Base-by-base conservation (phyloP, 2,113 vertebrate species). In the Potamarius usumacintae region DNA sequence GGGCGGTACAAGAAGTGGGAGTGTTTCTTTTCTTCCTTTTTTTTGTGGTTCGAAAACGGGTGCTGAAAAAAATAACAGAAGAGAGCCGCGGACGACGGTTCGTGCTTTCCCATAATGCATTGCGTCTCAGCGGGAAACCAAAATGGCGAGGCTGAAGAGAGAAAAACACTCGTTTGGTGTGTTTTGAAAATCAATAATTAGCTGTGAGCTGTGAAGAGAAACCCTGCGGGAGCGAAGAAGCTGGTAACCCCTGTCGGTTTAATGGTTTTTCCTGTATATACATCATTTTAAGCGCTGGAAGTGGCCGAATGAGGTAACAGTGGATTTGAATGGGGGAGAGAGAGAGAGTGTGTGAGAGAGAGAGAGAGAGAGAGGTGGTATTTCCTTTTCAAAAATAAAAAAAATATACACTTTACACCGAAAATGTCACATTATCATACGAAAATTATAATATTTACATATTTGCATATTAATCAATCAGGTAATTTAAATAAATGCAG, bases 91-190 rank as follows among this genome's bases (percentile, higher is more conserved):
- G 48, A 63, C 6, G 27, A 63, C 6, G 42, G 87, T 83, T 80
- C 90, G 74, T 91, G 67, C 27, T 74, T 94, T 96, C 97, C 97
- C 96, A 97, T 63, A 96, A 97, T 97, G 96, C 97, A 96, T 89
- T 92, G 92, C 92, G 92, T 93, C 94, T 95, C 96, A 97, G 97
- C 97, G 97, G 97, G 96, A 97, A 97, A 97, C 95, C 94, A 97
- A 97, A 97, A 97, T 97, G 97, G 97, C 96, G 96, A 96, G 95
- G 89, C 94, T 91, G 91, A 90, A 90, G 69, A 89, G 90, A 89
- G 91, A 94, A 94, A 94, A 93, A 89, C 92, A 94, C 5, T 92
- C 93, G 94, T 94, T 94, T 94, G 92, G 94, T 92, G 93, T 94
- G 92, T 94, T 95, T 91, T 95, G 90, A 95, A 80, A 88, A 89